Conservation (phyloP, 2,113 vertebrate genomes). For the Ptilorrhoa leucosticta region DNA sequence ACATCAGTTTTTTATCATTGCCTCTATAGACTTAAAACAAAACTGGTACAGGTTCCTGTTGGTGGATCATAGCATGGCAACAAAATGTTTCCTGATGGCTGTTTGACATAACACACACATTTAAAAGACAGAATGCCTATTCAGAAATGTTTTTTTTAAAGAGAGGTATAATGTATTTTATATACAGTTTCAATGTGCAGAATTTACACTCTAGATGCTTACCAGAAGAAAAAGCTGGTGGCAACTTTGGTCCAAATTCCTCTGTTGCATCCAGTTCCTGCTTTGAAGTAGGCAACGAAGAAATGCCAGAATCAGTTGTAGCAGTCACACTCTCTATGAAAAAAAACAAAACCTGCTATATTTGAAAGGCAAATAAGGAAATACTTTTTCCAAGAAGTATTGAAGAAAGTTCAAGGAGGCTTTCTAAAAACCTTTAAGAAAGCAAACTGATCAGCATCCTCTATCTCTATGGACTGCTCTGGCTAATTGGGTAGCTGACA, state of each 20-base stretch:
- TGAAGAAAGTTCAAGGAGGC: neutral
- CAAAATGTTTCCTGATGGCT: neutral
- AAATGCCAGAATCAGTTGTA: neutral
- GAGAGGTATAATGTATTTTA: neutral
- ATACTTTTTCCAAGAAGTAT: neutral
- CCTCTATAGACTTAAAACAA: neutral
- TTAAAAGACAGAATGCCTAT: neutral
- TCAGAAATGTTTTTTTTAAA: neutral
- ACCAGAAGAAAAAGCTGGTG: conserved; percentile 78
- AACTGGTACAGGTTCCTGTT: neutral
- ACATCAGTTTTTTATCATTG: neutral
- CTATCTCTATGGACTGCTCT: neutral
- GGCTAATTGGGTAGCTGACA: neutral
- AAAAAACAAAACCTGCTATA: neutral
- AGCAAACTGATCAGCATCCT: neutral
- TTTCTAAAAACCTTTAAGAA: neutral
- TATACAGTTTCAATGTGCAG: neutral
- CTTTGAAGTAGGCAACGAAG: conserved; percentile 13
- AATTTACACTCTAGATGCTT: neutral
- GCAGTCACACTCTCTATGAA: neutral
- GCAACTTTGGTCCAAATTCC: conserved; percentile 91
- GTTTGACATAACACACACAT: neutral
- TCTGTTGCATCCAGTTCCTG: conserved; percentile 57
- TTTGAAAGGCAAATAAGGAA: neutral
- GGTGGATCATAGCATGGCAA: neutral